phyloP scores from a whole-genome alignment of 2,888 invertebrate species.

The Pardosa pseudoannulata region DNA sequence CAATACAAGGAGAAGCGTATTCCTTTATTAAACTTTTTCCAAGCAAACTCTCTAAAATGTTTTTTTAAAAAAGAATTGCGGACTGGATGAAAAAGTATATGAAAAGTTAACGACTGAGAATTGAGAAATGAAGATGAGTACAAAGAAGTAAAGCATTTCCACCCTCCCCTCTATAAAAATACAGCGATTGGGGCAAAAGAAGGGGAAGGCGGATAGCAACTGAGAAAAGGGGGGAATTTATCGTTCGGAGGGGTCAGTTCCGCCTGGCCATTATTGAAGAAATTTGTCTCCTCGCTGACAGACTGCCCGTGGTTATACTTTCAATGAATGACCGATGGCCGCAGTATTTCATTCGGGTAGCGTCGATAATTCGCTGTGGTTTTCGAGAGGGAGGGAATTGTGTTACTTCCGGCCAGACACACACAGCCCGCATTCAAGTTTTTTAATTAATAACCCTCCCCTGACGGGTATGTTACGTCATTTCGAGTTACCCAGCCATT shows the following conservation, averaged over 20 bases:
- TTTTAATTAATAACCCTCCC: conserved; percentile 65
- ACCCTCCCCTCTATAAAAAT: too few relatives aligned
- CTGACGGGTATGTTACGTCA: too few relatives aligned
- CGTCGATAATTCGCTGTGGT: conserved; percentile 39
- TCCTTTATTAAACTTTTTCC: conserved; percentile 1
- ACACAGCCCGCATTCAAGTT: conserved; percentile 34
- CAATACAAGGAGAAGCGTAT: neutral
- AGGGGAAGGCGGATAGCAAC: neutral
- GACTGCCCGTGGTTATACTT: conserved; percentile 47
- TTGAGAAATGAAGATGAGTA: conserved; percentile 6
- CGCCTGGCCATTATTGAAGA: conserved; percentile 62
- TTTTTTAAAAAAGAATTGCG: neutral
- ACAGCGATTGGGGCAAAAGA: neutral
- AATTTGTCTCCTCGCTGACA: conserved; percentile 60
- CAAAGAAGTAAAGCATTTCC: neutral
- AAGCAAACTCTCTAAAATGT: neutral
- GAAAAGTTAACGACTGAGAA: neutral
- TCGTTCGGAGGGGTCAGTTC: conserved; percentile 44
- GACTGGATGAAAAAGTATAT: neutral
- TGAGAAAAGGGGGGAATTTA: neutral
- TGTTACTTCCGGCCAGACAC: conserved; percentile 46
- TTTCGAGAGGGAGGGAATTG: neutral
- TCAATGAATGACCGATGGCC: conserved; percentile 63
- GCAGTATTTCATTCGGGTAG: conserved; percentile 45
- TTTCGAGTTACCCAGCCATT: too few relatives aligned